Conservation (phyloP, 2,113 vertebrate genomes). For the Laticauda colubrina region DNA sequence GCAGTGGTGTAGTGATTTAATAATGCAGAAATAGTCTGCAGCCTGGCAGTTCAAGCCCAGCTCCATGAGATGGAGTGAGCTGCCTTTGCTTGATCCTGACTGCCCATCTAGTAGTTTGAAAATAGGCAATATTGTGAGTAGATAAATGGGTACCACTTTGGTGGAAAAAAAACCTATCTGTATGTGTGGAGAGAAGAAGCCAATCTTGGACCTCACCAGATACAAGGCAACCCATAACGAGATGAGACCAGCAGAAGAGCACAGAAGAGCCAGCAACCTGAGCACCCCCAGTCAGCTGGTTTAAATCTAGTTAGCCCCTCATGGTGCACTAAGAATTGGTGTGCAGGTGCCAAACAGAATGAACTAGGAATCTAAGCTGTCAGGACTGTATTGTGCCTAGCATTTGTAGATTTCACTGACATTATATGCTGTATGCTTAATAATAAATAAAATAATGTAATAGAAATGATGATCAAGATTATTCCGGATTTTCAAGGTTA, state of each 20-base stretch:
- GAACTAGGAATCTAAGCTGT: background rate
- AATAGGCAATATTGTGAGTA: background rate
- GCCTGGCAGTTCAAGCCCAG: background rate
- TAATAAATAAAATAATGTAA: background rate
- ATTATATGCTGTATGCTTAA: background rate
- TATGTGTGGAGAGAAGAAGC: background rate
- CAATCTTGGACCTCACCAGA: background rate
- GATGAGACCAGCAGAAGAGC: fast-evolving
- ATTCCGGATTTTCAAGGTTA: background rate
- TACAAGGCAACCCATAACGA: background rate
- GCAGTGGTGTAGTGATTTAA: background rate
- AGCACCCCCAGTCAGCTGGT: background rate
- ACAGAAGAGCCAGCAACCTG: background rate
- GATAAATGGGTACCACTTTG: background rate
- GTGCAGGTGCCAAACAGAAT: background rate
- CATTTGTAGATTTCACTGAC: background rate
- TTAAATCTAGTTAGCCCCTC: background rate
- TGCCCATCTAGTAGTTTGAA: background rate
- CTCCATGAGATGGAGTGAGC: background rate
- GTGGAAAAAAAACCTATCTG: background rate
- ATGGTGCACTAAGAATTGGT: background rate
- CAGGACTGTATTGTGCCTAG: background rate
- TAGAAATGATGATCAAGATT: background rate
- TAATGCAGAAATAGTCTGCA: background rate
- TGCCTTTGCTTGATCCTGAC: background rate